These are phyloP conservation scores for Caenorhabditis sp. DNA, from an alignment of 2,888 invertebrate species.

Conservation along the genomic window DNA sequence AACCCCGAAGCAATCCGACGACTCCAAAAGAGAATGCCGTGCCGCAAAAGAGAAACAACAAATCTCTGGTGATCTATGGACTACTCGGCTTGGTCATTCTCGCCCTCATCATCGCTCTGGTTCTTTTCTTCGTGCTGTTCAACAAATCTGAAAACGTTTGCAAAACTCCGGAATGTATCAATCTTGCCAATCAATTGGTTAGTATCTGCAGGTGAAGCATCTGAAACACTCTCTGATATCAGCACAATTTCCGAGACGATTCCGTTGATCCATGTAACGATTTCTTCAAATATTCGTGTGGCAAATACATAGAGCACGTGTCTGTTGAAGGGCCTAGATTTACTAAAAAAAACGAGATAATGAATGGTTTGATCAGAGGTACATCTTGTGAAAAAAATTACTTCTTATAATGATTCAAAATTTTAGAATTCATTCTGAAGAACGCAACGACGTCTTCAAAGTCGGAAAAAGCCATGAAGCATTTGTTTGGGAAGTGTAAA, in stretches of 20 bases:
- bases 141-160: slow-evolving; percentile 1
- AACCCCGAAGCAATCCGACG: not conserved
- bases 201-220: not conserved
- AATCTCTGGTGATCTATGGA: not conserved
- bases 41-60: not conserved
- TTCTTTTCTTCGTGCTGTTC: not conserved
- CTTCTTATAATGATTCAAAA: too few species aligned
- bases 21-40: not conserved
- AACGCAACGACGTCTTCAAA: not conserved
- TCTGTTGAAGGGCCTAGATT: not conserved
- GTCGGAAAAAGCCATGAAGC: not conserved
- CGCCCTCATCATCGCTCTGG: not conserved
- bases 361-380: too few species aligned
- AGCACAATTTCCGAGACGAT: slow-evolving; percentile 68
- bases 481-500: slow-evolving; percentile 3
- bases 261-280: slow-evolving; percentile 77
- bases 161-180: slow-evolving; percentile 26
- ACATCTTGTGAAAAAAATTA: too few species aligned
- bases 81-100: not conserved
- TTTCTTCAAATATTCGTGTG: slow-evolving; percentile 78
- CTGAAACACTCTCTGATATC: not conserved
- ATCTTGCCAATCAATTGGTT: slow-evolving; percentile 36
- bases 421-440: slow-evolving; percentile 17
- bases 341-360: not conserved
- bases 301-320: slow-evolving; percentile 62